Evolutionary conservation across 2,888 invertebrate species (phyloP).

Genomic region (Orthosia cruda): DNA sequence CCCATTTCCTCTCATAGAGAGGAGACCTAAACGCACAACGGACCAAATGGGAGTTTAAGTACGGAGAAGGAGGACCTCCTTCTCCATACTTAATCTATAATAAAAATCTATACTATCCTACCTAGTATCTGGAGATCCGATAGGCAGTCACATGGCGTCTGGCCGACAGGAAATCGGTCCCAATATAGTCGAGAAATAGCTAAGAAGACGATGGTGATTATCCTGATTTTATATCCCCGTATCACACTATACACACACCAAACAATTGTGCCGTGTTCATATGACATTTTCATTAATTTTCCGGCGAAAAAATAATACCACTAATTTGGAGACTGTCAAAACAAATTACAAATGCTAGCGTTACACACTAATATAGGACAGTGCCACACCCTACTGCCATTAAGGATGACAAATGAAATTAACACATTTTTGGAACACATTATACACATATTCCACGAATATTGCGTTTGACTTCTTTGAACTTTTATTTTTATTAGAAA

Average conservation of each 20-base stretch:
- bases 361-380: slow-evolving; percentile 49
- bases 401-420: slow-evolving; percentile 61
- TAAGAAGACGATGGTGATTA: no score
- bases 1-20: no score
- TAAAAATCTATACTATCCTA: no score
- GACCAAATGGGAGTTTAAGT: no score
- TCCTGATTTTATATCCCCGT: background rate
- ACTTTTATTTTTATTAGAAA: slow-evolving; percentile 13
- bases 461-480: slow-evolving; percentile 15
- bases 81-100: no score
- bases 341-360: slow-evolving; percentile 47
- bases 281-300: slow-evolving; percentile 39
- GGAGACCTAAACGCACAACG: no score
- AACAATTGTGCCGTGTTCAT: slow-evolving; percentile 9
- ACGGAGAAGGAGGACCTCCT: no score
- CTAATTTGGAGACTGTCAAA: slow-evolving; percentile 55
- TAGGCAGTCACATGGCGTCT: background rate
- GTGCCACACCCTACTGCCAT: slow-evolving; percentile 49
- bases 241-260: background rate
- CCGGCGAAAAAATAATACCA: slow-evolving; percentile 32
- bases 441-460: slow-evolving; percentile 34
- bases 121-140: background rate
- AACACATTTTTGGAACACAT: slow-evolving; percentile 39
- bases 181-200: background rate
- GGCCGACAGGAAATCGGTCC: background rate